These are phyloP conservation scores for Rousettus leschenaultii DNA, from an alignment of 2,113 vertebrate genomes.

Conservation along the genomic window DNA sequence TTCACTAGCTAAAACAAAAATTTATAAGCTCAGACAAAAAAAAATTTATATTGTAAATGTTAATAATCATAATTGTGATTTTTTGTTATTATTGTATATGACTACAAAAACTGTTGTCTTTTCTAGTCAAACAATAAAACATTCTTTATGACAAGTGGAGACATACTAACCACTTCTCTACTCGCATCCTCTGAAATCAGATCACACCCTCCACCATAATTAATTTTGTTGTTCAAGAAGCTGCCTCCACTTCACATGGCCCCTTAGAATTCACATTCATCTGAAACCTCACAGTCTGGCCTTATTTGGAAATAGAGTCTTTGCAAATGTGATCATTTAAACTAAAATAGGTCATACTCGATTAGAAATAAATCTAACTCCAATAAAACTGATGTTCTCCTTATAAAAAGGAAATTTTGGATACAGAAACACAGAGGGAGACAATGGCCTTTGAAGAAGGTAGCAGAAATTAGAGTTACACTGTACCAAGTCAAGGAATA, in stretches of 20 bases:
- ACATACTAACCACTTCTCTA: background rate
- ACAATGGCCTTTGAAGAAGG: background rate
- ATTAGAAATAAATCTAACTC: background rate
- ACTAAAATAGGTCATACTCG: background rate
- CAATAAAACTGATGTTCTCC: background rate
- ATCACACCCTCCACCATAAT: background rate
- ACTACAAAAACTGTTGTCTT: background rate
- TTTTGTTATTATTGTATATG: background rate
- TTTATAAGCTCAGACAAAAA: constrained; percentile 19
- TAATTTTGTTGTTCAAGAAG: background rate
- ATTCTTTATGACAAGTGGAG: background rate
- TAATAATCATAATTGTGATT: background rate
- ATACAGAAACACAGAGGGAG: background rate
- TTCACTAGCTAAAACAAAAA: constrained; percentile 52
- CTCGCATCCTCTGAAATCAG: background rate
- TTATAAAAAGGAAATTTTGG: background rate
- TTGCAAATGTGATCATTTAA: background rate
- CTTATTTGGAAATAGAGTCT: background rate
- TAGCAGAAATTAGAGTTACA: background rate
- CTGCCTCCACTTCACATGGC: fast-evolving
- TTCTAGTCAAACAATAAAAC: constrained; percentile 9
- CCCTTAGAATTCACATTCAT: background rate
- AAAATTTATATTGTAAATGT: constrained; percentile 23
- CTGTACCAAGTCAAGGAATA: background rate
- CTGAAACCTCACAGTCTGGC: background rate